Base-by-base conservation (phyloP, 2,888 invertebrate genomes). In the Dexiosoma caninum region DNA sequence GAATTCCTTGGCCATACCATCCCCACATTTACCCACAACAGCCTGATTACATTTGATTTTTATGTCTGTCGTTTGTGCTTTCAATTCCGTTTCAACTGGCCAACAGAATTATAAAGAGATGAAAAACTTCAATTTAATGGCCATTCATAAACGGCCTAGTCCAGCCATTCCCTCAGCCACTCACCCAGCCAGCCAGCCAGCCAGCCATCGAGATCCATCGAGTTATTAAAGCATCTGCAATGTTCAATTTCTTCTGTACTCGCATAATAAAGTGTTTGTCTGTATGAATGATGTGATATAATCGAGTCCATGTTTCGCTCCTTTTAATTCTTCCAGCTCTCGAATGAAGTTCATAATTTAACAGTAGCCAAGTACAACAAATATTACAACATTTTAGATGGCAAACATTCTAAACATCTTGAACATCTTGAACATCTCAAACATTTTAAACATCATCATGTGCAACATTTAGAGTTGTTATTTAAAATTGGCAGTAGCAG, bases 341-440 rank as follows among this genome's bases (percentile, higher is more conserved):
- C 44, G 21, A 27, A 4, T 55, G 60, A 62, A 72, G 77, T 69
- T 81, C 57, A 81, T 83, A 78, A 81, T 80, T 83, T 82, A 82
- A 80, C 82, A 80, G 82, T 83, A 82, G 82, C 83, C 75, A 72
- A 64, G 37, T 70, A 77, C 81, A 81, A 51, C 69, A 81, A 77
- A 81, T 81, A 77, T 81, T 81, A 81, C 81, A 81, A 70, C 72
- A 72, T 62, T 69, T 81, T 69, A 72, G 53, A 35, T 66, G 67
- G 51, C n/a, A n/a, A 70, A 44, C 37, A 62, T 62, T 72, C 21
- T 53, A 44, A 62, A 40, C 51, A 72, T 53, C 53, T 53, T 35
- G 21, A 53, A 57, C 57, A 49, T 46, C 64, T 57, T 30, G n/a
- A n/a, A n/a, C n/a, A n/a, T n/a, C n/a, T n/a, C n/a, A n/a, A 70